Evolutionary conservation across 1,140 invertebrate genomes (phyloP), one percentile per base, ranked within the genome.

Genomic region (Hycleus phaleratus): DNA sequence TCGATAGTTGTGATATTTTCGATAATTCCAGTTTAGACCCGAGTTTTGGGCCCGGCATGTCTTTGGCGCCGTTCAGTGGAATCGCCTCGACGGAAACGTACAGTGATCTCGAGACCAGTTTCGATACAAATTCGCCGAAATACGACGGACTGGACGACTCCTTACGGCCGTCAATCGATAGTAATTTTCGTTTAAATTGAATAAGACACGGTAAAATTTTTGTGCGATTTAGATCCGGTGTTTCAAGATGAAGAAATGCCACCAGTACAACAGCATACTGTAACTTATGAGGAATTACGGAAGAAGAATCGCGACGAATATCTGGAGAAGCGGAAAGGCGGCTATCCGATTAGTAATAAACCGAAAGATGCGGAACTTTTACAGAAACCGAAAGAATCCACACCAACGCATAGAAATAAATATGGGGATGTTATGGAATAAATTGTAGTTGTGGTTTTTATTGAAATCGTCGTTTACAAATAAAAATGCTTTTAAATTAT

Each of bases 241-340:
- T 64, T 69, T 58, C 67, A 67, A 59, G 71, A 74, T 46, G 71
- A 74, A 54, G 72, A 74, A 61, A 68, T 71, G 65, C 70, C 68
- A 38, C 70, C 71, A 32, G 38, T 65, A n/a, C 70, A 69, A 46
- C 67, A 68, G 56, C 53, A 71, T 50, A 66, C 73, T 2, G 76
- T 75, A 26, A 75, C 77, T 45, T 83, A 85, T 65, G 82, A 84
- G 51, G 81, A 84, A 56, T 66, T 84, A 24, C 73, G 82, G 46
- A 75, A 71, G 32, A 75, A 74, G 64, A 83, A 84, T 70, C 70
- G 82, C 4, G 79, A 82, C 38, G 79, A 83, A 38, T 82, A 78
- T 68, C 67, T 76, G 38, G 76, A 75, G 54, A 73, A 71, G 56
- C 56, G 71, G 6, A 51, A 56, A 12, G 54, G 51, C 7, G 32